Conservation (phyloP, 2,888 invertebrate species). For the Hemicrepidius hirtus region DNA sequence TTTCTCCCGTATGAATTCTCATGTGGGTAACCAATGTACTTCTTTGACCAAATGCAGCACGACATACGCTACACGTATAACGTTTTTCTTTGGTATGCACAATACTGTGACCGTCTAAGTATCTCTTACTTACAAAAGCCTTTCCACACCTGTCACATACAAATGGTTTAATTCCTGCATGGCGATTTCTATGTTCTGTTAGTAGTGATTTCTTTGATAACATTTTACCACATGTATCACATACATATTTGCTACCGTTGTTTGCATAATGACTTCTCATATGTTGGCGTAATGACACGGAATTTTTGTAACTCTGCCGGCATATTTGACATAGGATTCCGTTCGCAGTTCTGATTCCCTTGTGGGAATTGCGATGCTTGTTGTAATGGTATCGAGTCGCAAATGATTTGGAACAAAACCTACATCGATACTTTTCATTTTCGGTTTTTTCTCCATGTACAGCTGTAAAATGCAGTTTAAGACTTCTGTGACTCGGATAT, state of each 20-base stretch:
- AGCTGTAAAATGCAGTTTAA: too few species aligned
- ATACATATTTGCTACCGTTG: conserved; percentile 57
- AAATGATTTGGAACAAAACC: too few species aligned
- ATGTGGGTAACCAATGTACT: conserved; percentile 73
- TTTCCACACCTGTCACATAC: conserved; percentile 75
- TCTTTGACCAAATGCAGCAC: conserved; percentile 73
- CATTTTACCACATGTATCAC: conserved; percentile 68
- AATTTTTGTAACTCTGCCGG: not conserved
- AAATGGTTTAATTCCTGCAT: conserved; percentile 70
- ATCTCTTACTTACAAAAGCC: conserved; percentile 75
- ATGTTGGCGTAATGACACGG: not conserved
- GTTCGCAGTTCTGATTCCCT: too few species aligned
- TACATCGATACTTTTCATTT: too few species aligned
- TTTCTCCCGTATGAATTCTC: conserved; percentile 68
- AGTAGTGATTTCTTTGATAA: conserved; percentile 64
- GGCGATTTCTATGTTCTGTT: conserved; percentile 68
- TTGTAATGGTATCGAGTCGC: too few species aligned
- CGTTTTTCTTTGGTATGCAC: conserved; percentile 75
- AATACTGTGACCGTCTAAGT: conserved; percentile 76
- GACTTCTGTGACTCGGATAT: too few species aligned
- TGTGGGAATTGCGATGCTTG: too few species aligned
- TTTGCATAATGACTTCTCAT: conserved; percentile 31
- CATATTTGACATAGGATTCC: too few species aligned
- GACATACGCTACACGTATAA: conserved; percentile 74
- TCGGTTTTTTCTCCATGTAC: too few species aligned